These are phyloP conservation scores for Linnaemya tessellans DNA, from an alignment of 2,888 invertebrate species.

Conservation along the genomic window DNA sequence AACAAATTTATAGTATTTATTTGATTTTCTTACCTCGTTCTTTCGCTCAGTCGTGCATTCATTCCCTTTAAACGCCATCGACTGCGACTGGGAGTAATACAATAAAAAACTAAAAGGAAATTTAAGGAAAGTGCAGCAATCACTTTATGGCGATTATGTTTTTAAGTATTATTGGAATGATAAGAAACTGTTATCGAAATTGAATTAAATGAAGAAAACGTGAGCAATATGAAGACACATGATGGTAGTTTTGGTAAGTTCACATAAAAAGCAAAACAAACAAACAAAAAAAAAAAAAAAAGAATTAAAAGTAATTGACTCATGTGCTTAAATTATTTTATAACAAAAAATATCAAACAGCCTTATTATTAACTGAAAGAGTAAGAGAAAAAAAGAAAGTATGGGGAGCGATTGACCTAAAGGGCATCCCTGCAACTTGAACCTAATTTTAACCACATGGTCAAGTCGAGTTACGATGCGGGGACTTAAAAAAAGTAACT, in stretches of 20 bases:
- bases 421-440: too few species aligned
- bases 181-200: slow-evolving; percentile 51
- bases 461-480: too few species aligned
- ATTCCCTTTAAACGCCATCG: background rate
- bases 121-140: slow-evolving; percentile 32
- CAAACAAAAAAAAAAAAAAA: background rate
- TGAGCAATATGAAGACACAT: slow-evolving; percentile 39
- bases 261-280: background rate
- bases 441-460: too few species aligned
- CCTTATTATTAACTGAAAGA: background rate
- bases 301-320: background rate
- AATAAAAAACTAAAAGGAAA: slow-evolving; percentile 15
- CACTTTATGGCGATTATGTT: slow-evolving; percentile 36
- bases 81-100: background rate
- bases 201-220: slow-evolving; percentile 61
- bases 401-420: too few species aligned
- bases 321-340: background rate
- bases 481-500: too few species aligned
- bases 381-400: too few species aligned
- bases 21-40: slow-evolving; percentile 48
- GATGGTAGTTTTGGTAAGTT: background rate
- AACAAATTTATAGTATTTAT: slow-evolving; percentile 56
- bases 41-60: background rate
- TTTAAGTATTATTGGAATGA: slow-evolving; percentile 34
- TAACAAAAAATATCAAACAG: background rate